Evolutionary conservation across 1,140 invertebrate genomes (phyloP).

Genomic region (Pentalonia nigronervosa): DNA sequence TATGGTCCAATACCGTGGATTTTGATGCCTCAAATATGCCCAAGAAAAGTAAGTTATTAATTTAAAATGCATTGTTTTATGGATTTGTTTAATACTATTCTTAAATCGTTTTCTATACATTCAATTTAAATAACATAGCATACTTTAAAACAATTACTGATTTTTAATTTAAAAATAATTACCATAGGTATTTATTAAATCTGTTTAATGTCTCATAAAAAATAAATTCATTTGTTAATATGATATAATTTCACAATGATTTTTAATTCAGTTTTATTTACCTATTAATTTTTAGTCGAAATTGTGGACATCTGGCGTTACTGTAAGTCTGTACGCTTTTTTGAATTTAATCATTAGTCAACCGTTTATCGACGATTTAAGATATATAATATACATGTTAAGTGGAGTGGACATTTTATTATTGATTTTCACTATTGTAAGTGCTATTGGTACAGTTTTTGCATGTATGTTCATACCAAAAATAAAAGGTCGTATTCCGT

Average conservation of each 20-base stretch:
- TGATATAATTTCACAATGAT: neutral
- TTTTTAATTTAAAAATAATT: neutral
- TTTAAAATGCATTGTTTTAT: neutral
- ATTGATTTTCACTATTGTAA: neutral
- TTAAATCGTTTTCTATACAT: neutral
- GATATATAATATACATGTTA: neutral
- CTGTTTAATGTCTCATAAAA: neutral
- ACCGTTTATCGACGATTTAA: neutral
- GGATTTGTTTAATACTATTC: neutral
- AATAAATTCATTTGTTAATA: neutral
- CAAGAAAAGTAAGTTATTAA: neutral
- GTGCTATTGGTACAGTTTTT: neutral
- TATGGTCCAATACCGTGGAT: conserved; percentile 3
- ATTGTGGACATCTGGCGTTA: conserved; percentile 26
- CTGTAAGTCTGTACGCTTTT: neutral
- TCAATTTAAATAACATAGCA: neutral
- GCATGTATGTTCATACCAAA: neutral
- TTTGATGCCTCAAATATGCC: conserved; percentile 36
- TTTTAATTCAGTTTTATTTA: neutral
- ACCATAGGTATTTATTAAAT: neutral
- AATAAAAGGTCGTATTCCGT: neutral
- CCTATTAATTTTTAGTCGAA: neutral
- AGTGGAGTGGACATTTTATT: neutral
- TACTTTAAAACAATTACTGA: neutral
- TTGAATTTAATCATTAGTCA: conserved; percentile 21